Conservation (phyloP, 1,140 invertebrate genomes). For the Camponotus vicinus region DNA sequence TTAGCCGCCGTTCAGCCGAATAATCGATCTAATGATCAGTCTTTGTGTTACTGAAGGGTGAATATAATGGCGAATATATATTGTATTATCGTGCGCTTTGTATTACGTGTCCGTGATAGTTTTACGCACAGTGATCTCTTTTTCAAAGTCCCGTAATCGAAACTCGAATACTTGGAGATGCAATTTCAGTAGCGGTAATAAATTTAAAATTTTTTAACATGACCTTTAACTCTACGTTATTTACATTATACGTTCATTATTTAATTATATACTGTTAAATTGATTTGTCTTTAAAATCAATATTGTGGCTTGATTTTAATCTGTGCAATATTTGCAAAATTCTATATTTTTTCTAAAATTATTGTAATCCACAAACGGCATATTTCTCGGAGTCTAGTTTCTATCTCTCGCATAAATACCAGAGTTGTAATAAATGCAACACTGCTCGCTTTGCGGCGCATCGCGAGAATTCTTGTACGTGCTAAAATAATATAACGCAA, state of each 20-base stretch:
- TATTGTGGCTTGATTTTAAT: background rate
- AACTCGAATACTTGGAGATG: background rate
- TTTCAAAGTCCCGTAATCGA: background rate
- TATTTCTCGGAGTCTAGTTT: background rate
- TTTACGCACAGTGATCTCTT: background rate
- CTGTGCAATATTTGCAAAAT: background rate
- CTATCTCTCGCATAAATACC: background rate
- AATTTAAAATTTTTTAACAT: too few relatives aligned
- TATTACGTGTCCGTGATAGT: background rate
- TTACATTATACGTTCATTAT: too few relatives aligned
- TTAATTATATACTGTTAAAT: background rate
- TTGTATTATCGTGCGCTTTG: constrained; percentile 24
- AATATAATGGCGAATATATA: constrained; percentile 18
- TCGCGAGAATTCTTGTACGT: constrained; percentile 48
- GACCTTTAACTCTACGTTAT: too few relatives aligned
- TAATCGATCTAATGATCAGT: constrained; percentile 56
- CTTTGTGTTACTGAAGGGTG: constrained; percentile 35
- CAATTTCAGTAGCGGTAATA: background rate
- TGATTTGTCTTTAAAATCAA: background rate
- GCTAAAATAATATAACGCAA: constrained; percentile 68
- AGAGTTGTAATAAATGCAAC: background rate
- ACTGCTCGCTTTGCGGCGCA: background rate
- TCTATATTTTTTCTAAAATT: background rate
- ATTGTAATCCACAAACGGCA: background rate
- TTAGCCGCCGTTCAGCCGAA: constrained; percentile 47